Percentiles rank a stretch among this genome's conserved stretches.
Evolutionary conservation across 2,888 invertebrate species (phyloP).

Genomic region (Ditylenchus weischeri): DNA sequence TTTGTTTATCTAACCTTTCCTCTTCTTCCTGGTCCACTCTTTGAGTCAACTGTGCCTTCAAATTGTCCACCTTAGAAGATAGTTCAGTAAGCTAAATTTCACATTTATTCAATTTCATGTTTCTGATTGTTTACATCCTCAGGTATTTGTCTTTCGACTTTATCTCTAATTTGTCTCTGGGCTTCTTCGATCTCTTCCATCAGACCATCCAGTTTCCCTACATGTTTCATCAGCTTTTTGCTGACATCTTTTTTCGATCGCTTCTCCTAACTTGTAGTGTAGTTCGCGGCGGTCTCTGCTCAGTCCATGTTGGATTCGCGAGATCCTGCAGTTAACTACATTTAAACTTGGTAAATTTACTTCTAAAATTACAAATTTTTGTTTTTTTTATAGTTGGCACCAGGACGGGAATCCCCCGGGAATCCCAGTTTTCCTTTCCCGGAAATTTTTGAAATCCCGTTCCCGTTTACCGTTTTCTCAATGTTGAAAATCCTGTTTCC

Average conservation of each 20-base stretch:
- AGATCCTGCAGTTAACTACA: constrained; percentile 42
- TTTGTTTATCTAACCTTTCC: constrained; percentile 39
- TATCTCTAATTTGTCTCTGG: constrained; percentile 52
- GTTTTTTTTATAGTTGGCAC: no score
- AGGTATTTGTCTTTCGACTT: constrained; percentile 56
- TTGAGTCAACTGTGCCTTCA: constrained; percentile 52
- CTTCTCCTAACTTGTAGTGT: constrained; percentile 26
- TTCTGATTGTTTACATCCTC: constrained; percentile 43
- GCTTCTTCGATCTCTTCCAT: constrained; percentile 55
- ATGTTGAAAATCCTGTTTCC: no score
- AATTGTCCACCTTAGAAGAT: constrained; percentile 55
- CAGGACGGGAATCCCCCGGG: no score
- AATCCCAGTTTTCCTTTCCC: no score
- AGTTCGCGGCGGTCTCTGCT: constrained; percentile 33
- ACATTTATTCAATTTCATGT: background rate
- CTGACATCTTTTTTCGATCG: constrained; percentile 19
- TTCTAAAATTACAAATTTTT: no score
- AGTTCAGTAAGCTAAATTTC: constrained; percentile 53
- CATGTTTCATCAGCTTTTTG: constrained; percentile 37
- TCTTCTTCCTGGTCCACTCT: constrained; percentile 56
- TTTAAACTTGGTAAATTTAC: no score
- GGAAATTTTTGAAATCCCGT: no score
- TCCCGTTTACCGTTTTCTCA: no score
- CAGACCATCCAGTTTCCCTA: constrained; percentile 49
- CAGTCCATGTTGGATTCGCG: constrained; percentile 49